These are phyloP conservation scores for Ahaetulla prasina DNA, from an alignment of 2,113 vertebrate genomes.

Conservation along the genomic window DNA sequence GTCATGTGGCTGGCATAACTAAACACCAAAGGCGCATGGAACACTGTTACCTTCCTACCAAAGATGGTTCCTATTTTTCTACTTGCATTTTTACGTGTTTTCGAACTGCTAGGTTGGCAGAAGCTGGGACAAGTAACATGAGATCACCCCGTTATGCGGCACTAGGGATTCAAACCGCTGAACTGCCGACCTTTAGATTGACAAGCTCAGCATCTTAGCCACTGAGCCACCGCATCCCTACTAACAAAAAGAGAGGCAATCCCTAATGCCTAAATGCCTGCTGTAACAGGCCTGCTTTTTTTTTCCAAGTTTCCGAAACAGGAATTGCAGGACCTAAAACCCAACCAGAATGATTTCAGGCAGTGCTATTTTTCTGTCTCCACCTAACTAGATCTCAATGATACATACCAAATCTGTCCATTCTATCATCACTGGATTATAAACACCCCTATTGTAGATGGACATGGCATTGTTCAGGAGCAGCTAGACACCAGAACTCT, in stretches of 20 bases:
- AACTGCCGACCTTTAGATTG: too few relatives aligned
- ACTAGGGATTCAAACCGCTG: too few relatives aligned
- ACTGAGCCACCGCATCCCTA: too few relatives aligned
- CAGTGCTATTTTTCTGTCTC: not conserved
- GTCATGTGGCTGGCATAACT: too few relatives aligned
- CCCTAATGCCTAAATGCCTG: not conserved
- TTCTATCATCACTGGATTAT: not conserved
- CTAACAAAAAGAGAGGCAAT: not conserved
- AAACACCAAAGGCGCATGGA: too few relatives aligned
- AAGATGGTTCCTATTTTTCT: too few relatives aligned
- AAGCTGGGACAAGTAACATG: too few relatives aligned
- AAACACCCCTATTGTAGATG: not conserved
- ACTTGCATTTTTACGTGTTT: too few relatives aligned
- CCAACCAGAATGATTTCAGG: not conserved
- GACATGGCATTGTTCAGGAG: not conserved
- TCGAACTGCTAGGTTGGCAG: too few relatives aligned
- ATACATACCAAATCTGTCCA: not conserved
- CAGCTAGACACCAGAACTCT: not conserved
- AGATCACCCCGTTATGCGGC: too few relatives aligned
- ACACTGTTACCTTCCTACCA: too few relatives aligned
- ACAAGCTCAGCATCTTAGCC: too few relatives aligned
- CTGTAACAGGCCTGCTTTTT: not conserved
- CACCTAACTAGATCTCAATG: not conserved
- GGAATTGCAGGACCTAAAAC: not conserved
- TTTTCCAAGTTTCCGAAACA: not conserved